Evolutionary conservation across 2,797 vertebrate genomes (phyloP).

Genomic region (Rhinophrynus dorsalis): DNA sequence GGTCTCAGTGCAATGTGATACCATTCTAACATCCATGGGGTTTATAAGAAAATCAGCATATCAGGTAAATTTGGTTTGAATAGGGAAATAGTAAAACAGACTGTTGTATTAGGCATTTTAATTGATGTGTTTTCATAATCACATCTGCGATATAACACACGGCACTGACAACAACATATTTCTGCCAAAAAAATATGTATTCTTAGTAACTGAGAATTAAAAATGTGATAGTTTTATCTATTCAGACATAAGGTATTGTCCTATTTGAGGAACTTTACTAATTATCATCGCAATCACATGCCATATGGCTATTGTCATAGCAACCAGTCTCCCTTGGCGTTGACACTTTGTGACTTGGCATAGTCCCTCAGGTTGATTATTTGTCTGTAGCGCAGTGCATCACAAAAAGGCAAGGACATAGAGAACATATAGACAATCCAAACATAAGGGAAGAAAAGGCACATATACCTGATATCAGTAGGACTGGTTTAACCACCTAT

Average conservation of each 20-base stretch:
- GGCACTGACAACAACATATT: not conserved
- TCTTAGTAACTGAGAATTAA: conserved; percentile 13
- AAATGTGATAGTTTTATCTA: conserved; percentile 21
- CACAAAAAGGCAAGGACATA: conserved; percentile 6
- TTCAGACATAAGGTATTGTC: conserved; percentile 21
- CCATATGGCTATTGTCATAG: conserved; percentile 53
- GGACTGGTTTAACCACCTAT: too few relatives aligned
- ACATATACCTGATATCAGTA: too few relatives aligned
- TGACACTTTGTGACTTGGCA: conserved; percentile 48
- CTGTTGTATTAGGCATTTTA: not conserved
- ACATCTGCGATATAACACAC: too few relatives aligned
- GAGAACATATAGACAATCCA: not conserved
- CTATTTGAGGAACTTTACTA: conserved; percentile 36
- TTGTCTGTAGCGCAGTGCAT: conserved; percentile 9
- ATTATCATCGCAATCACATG: conserved; percentile 50
- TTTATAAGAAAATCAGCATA: not conserved
- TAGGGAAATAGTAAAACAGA: not conserved
- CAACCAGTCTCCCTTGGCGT: conserved; percentile 56
- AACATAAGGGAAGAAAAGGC: too few relatives aligned
- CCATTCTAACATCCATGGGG: too few relatives aligned
- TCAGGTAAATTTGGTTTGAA: not conserved
- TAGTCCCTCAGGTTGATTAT: conserved; percentile 44
- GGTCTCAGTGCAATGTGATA: too few relatives aligned
- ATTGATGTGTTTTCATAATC: not conserved
- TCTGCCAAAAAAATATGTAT: conserved; percentile 9